Percentiles rank a stretch among this genome's conserved stretches.
Evolutionary conservation across 2,797 vertebrate species (phyloP).

Genomic region (Gobio occitaniae): DNA sequence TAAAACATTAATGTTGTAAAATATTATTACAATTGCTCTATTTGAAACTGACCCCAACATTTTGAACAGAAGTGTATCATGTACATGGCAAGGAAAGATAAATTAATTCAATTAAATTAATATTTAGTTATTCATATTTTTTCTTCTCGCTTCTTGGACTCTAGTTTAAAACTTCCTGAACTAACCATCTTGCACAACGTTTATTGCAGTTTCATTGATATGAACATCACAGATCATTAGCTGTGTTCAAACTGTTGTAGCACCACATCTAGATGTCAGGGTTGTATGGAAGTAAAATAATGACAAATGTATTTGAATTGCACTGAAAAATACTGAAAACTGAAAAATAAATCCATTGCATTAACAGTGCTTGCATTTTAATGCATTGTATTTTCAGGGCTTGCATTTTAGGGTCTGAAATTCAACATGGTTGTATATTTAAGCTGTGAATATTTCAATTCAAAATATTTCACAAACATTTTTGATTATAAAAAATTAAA

Average conservation of each 20-base stretch:
- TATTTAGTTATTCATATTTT: background rate
- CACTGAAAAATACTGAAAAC: no score
- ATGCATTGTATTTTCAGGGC: no score
- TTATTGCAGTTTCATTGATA: constrained; percentile 8
- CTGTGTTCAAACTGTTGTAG: background rate
- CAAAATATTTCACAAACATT: no score
- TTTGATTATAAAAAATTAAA: no score
- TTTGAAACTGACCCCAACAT: background rate
- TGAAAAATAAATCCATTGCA: no score
- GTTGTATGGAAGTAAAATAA: no score
- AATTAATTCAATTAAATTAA: background rate
- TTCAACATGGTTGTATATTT: no score
- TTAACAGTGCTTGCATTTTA: no score
- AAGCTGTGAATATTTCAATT: no score
- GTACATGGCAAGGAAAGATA: background rate
- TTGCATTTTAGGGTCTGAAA: no score
- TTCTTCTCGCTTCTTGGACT: background rate
- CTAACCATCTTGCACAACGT: background rate
- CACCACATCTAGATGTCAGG: background rate
- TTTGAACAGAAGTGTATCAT: background rate
- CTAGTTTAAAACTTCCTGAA: background rate
- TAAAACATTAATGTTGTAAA: background rate
- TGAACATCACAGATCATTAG: constrained; percentile 21
- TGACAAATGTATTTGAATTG: no score
- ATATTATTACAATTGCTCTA: background rate